Base-by-base conservation (phyloP, 2,113 vertebrate species). In the Eurypyga helias region DNA sequence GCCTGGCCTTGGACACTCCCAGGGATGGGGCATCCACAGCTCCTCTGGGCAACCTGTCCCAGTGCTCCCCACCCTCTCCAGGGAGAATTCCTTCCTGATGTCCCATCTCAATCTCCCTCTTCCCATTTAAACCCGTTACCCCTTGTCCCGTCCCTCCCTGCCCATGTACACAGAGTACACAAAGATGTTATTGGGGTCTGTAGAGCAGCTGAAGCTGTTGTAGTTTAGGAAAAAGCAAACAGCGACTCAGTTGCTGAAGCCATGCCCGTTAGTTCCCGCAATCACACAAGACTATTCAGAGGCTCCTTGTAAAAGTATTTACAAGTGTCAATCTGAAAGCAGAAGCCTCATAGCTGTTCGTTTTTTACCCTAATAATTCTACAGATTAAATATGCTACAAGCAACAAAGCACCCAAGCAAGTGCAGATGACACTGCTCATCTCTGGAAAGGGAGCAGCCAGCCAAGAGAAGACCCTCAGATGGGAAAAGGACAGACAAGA, bases 361-460 rank as follows among this genome's bases (percentile, higher is more conserved):
- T 2, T 17, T 41, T 75, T 34, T 31, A 24, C 26, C 41, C 69
- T 21, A 41, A 7, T 31, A 60, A 5, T 17, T 31, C 43, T 3
- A 24, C 13, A 11, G 46, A n/a, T 26, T 12, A 46, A 43, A 45
- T 0, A 8, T 0, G 8, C 13, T 6, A 16, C 10, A 4, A 52
- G 45, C 38, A 43, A 12, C 9, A 20, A 24, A 72, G 18, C 41
- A 21, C 31, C 46, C 29, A 28, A 57, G 17, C 20, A 24, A 70
- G 51, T 0, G 9, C 45, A 10, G 33, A 34, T 7, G 29, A n/a
- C 1, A 0, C 4, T 9, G 23, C 31, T 31, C 9, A 13, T 16
- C 45, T 24, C 4, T 1, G 0, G 7, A 26, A 34, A 73, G 28
- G n/a, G 13, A 84, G 49, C 62, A 25, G 45, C 48, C 34, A 12